A percentile compares a stretch with the other conserved stretches of the same genome.
These are phyloP conservation scores for Cotesia glomerata DNA, from an alignment of 1,140 invertebrate species.

Conservation along the genomic window DNA sequence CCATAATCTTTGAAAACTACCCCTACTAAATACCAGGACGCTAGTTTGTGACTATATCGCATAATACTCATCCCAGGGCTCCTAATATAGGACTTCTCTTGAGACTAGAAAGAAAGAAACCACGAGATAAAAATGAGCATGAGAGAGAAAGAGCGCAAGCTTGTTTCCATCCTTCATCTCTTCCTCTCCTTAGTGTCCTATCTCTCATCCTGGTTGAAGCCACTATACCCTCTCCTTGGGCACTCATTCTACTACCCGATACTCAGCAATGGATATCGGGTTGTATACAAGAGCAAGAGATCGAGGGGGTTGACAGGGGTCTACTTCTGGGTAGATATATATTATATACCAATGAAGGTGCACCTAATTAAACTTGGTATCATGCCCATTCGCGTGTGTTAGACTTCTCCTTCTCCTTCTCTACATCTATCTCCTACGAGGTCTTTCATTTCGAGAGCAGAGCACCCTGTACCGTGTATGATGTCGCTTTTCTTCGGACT, in stretches of 20 bases:
- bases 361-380: constrained; percentile 51
- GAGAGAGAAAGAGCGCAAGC: not conserved
- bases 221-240: constrained; percentile 1
- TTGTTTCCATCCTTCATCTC: constrained; percentile 3
- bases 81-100: not conserved
- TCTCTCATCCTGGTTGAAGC: constrained; percentile 9
- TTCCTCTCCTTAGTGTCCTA: constrained; percentile 7
- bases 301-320: not conserved
- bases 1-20: constrained; percentile 17
- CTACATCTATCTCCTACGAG: not conserved
- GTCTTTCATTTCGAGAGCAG: not conserved
- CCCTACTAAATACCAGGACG: constrained; percentile 21
- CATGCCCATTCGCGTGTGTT: constrained; percentile 31
- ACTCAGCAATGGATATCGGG: constrained; percentile 36
- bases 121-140: not conserved
- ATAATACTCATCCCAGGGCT: no score
- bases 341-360: constrained; percentile 22
- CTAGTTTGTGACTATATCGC: constrained; percentile 11
- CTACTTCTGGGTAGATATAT: no score
- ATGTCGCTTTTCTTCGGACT: not conserved
- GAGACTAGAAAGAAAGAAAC: not conserved
- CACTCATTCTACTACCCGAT: constrained; percentile 25
- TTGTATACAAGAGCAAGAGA: constrained; percentile 35
- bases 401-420: constrained; percentile 24
- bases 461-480: not conserved